phyloP scores from a whole-genome alignment of 2,797 vertebrate genomes.

The Mycteria americana region DNA sequence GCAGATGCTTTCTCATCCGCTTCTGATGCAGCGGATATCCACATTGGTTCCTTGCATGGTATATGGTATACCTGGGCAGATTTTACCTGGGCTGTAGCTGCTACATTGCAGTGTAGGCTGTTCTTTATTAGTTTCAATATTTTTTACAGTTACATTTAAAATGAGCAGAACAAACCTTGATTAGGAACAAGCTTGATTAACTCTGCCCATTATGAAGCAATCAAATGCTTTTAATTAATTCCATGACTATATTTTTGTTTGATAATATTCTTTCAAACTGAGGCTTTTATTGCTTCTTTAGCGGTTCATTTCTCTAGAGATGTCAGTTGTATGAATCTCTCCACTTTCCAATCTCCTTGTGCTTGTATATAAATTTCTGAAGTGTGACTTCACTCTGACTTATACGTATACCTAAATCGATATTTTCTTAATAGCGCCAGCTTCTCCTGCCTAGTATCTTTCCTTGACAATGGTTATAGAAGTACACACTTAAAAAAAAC shows the following conservation, averaged over 20 bases:
- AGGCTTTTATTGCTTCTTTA: constrained; percentile 36
- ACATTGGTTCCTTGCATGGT: background rate
- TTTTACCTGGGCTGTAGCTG: background rate
- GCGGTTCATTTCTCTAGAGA: constrained; percentile 28
- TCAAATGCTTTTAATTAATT: constrained; percentile 57
- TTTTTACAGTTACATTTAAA: constrained; percentile 56
- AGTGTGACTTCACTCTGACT: background rate
- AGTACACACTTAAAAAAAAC: background rate
- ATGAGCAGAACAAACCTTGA: constrained; percentile 34
- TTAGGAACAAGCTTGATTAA: constrained; percentile 56
- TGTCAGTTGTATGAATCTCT: background rate
- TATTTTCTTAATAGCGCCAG: background rate
- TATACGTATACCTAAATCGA: background rate
- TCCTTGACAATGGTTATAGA: background rate
- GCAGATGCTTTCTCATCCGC: background rate
- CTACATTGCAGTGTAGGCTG: background rate
- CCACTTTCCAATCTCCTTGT: background rate
- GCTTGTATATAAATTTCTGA: constrained; percentile 13
- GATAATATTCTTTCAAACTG: constrained; percentile 42
- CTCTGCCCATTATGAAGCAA: constrained; percentile 44
- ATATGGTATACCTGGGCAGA: background rate
- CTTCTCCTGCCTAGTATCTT: background rate
- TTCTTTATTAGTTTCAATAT: background rate
- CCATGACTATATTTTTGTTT: constrained; percentile 42
- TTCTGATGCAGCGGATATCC: background rate